Percentiles rank a stretch among this genome's conserved stretches.
Conservation (phyloP, 2,888 invertebrate species). For the Polyommatus icarus region DNA sequence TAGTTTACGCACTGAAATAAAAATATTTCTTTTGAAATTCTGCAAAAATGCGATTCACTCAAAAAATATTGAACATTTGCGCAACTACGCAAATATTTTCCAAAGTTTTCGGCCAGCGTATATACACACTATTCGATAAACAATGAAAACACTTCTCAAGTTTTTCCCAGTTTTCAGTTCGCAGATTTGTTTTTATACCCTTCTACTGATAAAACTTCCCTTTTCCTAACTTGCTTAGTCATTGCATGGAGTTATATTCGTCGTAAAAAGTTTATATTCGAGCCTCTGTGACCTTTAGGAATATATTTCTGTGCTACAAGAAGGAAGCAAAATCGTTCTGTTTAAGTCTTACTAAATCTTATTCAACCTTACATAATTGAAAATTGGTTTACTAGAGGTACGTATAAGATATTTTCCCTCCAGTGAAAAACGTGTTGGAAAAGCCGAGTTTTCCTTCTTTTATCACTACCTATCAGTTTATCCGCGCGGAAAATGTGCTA, state of each 20-base stretch:
- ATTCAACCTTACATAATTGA: neutral
- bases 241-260: neutral
- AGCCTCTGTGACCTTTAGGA: neutral
- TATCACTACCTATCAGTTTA: neutral
- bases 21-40: no score
- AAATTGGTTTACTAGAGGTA: neutral
- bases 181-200: conserved; percentile 9
- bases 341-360: neutral
- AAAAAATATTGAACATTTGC: conserved; percentile 11
- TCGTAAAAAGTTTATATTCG: conserved; percentile 7
- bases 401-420: neutral
- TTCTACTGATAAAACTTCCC: neutral
- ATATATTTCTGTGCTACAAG: neutral
- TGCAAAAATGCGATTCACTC: conserved; percentile 5
- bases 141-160: neutral
- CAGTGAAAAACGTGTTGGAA: neutral
- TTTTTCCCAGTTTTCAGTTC: conserved; percentile 9
- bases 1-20: no score
- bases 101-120: neutral
- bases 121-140: conserved; percentile 10
- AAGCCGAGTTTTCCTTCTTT: neutral
- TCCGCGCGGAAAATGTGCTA: neutral
- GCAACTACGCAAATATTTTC: conserved; percentile 14
- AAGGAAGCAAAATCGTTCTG: neutral
- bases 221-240: neutral